Base-by-base conservation (phyloP, 92 coral and sea anemone genomes). In the Palythoa grandiflora region DNA sequence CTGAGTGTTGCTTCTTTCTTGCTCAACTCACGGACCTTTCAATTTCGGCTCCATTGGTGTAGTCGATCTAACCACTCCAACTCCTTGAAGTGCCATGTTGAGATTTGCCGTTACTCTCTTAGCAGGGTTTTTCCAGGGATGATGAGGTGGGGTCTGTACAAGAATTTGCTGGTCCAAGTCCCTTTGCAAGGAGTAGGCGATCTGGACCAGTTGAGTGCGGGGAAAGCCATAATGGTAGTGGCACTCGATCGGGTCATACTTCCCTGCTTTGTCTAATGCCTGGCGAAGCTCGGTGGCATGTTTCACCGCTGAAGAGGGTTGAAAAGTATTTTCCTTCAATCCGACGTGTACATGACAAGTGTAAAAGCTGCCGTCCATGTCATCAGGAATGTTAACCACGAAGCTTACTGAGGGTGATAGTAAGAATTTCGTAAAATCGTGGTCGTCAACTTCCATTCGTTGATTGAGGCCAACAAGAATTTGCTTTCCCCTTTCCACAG, bases 291-390 rank as follows among this genome's bases (percentile, higher is more conserved):
- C 91, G 83, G 61, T 17, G 36, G 93, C 90, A 84, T 92, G 93
- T 36, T 89, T 71, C 74, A 92, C 57, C 16, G 87, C 83, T 39
- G 91, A 68, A 9, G 95, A 84, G 14, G 87, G 63, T 63, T 93
- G 61, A 11, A 11, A 55, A 2, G 61, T 15, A 55, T 55, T 55
- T 55, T 55, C 14, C 13, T 55, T 55, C 9, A 90, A 68, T 38
- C 88, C 83, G 17, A 91, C 77, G 57, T 76, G 83, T 11, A 90
- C 89, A 48, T 92, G 84, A 36, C 93, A 88, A 12, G 38, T 51
- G 55, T 90, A 91, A 84, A 90, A 92, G 75, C 87, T 89, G 44
- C 88, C 89, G n/a, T 87, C 87, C 47, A 83, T 83, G 9, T 65
- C 71, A 35, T 63, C 65, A 79, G 91, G 93, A 48, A 92, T 87